phyloP scores from a whole-genome alignment of 2,113 vertebrate species.

The Setophaga kirtlandii region DNA sequence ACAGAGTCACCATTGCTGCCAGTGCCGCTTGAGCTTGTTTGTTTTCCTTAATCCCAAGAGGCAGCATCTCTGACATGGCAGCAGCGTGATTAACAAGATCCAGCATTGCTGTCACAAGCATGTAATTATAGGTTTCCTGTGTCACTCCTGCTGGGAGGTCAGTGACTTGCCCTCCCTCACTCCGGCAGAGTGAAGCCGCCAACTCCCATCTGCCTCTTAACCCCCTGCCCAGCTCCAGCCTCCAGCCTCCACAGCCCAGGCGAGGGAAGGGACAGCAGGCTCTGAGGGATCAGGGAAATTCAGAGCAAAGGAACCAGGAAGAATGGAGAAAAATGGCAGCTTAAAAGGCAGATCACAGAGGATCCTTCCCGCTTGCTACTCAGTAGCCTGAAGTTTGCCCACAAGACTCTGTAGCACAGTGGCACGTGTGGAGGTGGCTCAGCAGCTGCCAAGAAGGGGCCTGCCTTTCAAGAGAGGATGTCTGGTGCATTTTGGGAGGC shows the following conservation, averaged over 20 bases:
- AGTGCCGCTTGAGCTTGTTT: not conserved
- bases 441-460: not conserved
- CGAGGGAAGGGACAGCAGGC: not conserved
- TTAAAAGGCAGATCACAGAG: not conserved
- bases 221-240: not conserved
- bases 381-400: not conserved
- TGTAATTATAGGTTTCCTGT: constrained; percentile 70
- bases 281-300: not conserved
- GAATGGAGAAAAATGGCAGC: not conserved
- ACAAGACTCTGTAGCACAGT: not conserved
- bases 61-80: constrained; percentile 63
- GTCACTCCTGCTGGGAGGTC: constrained; percentile 72
- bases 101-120: constrained; percentile 65
- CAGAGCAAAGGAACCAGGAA: not conserved
- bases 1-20: not conserved
- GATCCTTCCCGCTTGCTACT: not conserved
- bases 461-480: not conserved
- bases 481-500: not conserved
- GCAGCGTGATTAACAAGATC: constrained; percentile 69
- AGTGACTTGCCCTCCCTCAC: constrained; percentile 60
- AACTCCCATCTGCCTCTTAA: constrained; percentile 36
- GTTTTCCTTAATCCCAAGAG: constrained; percentile 63
- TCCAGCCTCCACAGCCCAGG: not conserved
- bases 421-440: not conserved
- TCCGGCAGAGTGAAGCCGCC: not conserved